A percentile compares a stretch with the other conserved stretches of the same genome.
Conservation (phyloP, 2,113 vertebrate species). For the Capricornis sumatraensis region DNA sequence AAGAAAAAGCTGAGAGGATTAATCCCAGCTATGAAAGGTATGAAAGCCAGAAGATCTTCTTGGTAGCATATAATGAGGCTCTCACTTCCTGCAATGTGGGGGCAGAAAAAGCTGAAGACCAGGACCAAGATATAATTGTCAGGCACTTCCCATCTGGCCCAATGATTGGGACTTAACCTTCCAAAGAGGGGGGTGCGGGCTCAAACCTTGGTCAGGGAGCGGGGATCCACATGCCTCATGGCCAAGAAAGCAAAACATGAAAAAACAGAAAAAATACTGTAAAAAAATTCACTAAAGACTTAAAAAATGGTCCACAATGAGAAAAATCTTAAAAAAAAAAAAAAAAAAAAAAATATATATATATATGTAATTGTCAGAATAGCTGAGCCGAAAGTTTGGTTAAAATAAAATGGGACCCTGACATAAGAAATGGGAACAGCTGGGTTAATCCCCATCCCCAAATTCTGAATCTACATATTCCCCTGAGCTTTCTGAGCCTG, state of each 20-base stretch:
- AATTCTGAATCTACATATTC: neutral
- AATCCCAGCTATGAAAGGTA: neutral
- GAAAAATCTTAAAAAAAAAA: neutral
- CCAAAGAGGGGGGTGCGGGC: fast-evolving
- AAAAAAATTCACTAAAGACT: neutral
- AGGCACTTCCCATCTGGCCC: neutral
- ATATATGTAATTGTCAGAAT: neutral
- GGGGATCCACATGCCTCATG: neutral
- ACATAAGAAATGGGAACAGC: neutral
- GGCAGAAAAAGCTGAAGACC: neutral
- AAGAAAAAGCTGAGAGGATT: neutral
- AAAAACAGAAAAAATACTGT: neutral
- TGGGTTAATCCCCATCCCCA: neutral
- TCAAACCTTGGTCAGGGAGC: neutral
- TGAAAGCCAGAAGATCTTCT: neutral
- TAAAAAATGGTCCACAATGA: neutral
- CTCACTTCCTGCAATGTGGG: neutral
- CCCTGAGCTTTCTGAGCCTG: neutral
- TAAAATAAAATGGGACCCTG: neutral
- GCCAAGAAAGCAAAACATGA: neutral
- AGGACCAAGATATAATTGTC: neutral
- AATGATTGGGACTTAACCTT: neutral
- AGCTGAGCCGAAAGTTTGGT: neutral
- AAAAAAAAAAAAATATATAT: too few relatives aligned
- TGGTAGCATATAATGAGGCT: neutral